Conservation (phyloP, 2,797 vertebrate genomes). For the Silurus lanzhouensis region DNA sequence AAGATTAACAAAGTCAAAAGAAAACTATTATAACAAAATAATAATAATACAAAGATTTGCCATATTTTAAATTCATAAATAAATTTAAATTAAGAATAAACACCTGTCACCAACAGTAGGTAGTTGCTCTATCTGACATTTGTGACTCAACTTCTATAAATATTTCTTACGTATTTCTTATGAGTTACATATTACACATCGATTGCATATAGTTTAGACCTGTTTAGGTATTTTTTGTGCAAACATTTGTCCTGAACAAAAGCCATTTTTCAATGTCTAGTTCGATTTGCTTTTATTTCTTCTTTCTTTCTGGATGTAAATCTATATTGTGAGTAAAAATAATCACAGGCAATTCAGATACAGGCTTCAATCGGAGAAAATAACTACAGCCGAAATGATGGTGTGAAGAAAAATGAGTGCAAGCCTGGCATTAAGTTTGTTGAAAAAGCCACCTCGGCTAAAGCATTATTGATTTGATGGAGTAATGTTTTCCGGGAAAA, state of each 20-base stretch:
- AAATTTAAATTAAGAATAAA: not conserved
- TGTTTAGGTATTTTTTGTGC: not conserved
- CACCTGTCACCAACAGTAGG: no score
- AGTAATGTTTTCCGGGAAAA: slow-evolving; percentile 53
- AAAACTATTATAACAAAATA: not conserved
- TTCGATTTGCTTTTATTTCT: not conserved
- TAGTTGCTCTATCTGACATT: no score
- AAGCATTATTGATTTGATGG: slow-evolving; percentile 52
- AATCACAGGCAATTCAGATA: not conserved
- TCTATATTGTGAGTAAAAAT: not conserved
- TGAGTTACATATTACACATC: not conserved
- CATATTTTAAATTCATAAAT: no score
- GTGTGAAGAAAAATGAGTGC: slow-evolving; percentile 25
- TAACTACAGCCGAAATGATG: slow-evolving; percentile 16
- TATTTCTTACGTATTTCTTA: not conserved
- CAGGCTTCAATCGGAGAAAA: not conserved
- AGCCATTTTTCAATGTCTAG: not conserved
- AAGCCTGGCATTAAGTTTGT: slow-evolving; percentile 30
- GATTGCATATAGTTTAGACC: not conserved
- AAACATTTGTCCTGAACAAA: not conserved
- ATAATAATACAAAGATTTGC: not conserved
- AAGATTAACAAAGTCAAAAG: no score
- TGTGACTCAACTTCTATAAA: not conserved
- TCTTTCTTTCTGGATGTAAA: not conserved
- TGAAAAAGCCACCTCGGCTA: slow-evolving; percentile 34